Evolutionary conservation across 1,140 invertebrate genomes (phyloP), one percentile per base, ranked within the genome.

Genomic region (Calliopsis andreniformis): DNA sequence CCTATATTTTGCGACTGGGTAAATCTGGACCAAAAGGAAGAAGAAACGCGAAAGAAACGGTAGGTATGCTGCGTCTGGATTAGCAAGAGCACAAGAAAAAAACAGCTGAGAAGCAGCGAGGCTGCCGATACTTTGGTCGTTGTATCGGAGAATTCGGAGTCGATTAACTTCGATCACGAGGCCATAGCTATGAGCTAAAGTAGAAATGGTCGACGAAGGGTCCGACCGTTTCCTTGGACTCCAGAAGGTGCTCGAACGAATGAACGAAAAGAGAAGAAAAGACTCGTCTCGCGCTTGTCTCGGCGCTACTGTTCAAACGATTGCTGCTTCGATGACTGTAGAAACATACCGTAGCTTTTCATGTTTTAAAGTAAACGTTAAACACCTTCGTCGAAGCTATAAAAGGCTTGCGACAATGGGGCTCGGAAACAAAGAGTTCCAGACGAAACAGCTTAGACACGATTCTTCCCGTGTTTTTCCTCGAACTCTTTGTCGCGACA

Each of bases 131-230:
- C n/a, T 73, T 73, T 43, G 51, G 47, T 66, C 49, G n/a, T 58
- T 32, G 64, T 58, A 47, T 58, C 63, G 51, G 30, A 18, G 63
- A 67, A 75, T 75, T 58, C 49, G 51, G 53, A 67, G 53, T 75
- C 58, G 63, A 67, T 75, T 75, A 75, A 75, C 39, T 58, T 75
- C 51, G 53, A 67, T 75, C 53, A 51, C 20, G 18, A 67, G 59
- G 64, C 70, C 4, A n/a, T 32, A 25, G 39, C 39, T 45, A 3
- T 2, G 49, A 32, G 20, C 18, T 61, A 7, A 6, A 10, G 18
- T 3, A 6, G 30, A 47, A 73, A 62, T 16, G 28, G 59, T 14
- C n/a, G 3, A 0, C 4, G 25, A 16, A 30, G 55, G 14, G 8
- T 1, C 12, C 1, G 18, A 6, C 14, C 32, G 16, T 28, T 42